Conservation (phyloP, 2,113 vertebrate species). For the Megatriorchis doriae region DNA sequence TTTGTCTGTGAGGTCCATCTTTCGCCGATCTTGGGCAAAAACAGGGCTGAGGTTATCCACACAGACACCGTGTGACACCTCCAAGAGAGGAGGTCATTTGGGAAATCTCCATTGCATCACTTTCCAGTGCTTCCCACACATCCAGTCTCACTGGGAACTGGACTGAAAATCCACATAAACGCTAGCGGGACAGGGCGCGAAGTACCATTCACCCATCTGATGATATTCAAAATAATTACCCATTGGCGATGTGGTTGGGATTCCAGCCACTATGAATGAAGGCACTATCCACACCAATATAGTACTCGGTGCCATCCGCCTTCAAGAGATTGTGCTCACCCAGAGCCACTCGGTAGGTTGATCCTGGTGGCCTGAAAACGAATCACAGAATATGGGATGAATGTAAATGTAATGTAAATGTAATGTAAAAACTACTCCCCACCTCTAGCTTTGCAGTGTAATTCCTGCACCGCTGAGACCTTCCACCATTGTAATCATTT, state of each 20-base stretch:
- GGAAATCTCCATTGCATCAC: not conserved
- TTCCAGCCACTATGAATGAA: conserved; percentile 43
- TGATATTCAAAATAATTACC: not conserved
- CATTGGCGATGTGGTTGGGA: conserved; percentile 23
- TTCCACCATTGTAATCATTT: not conserved
- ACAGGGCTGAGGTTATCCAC: not conserved
- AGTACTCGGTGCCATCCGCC: conserved; percentile 63
- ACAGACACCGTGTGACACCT: not conserved
- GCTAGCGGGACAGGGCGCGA: not conserved
- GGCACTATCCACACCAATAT: conserved; percentile 4
- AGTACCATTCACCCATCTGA: not conserved
- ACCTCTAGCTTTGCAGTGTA: not conserved
- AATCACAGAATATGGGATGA: not conserved
- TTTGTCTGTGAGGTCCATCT: not conserved
- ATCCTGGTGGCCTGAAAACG: conserved; percentile 3
- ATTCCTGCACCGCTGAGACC: not conserved
- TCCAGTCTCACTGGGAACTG: not conserved
- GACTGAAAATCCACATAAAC: not conserved
- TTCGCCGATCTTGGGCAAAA: not conserved
- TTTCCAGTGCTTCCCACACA: not conserved
- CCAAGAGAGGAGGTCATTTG: not conserved
- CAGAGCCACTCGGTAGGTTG: conserved; percentile 45
- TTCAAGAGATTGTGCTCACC: conserved; percentile 66
- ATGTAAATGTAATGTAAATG: not conserved
- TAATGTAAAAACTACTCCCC: not conserved